Base-by-base conservation (phyloP, 2,113 vertebrate genomes). In the Pseudorhombus dupliciocellatus region DNA sequence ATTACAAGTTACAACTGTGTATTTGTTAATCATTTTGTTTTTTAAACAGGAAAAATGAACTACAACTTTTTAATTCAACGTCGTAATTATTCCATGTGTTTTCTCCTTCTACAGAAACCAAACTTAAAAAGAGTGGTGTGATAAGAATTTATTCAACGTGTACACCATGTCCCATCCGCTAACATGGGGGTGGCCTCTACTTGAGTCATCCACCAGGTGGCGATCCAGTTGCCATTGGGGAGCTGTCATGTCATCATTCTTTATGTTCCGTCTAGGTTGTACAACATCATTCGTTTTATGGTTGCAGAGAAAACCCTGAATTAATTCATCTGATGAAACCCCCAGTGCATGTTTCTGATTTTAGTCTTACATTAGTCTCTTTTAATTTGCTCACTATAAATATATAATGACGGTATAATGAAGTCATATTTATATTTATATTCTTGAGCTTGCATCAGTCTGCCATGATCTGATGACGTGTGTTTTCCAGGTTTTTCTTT, bases 341-440 rank as follows among this genome's bases (percentile, higher is more conserved):
- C 46, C 1, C 22, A 22, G 5, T n/a, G 25, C 25, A 62, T 48
- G 21, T 63, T 24, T 46, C 20, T 54, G 52, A 18, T 15, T 28
- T 26, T 28, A 25, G 22, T 28, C 53, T 55, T 12, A 26, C 18
- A 52, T 22, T 52, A 7, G 53, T 55, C 53, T 28, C 14, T 66
- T 26, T 72, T 30, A n/a, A 22, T 59, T 56, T 61, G 25, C 46
- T 44, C 24, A 50, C 34, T 1, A 60, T 73, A 50, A 54, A 56
- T 42, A 15, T 28, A 24, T 18, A 71, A 75, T 66, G 56, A 22
- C 15, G n/a, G n/a, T 53, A 15, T 21, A 37, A 28, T 70, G 50
- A 30, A 66, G 10, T 46, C 44, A 46, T 50, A 50, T 46, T 60
- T 59, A 1, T 40, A 25, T 30, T 15, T 5, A 2, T 2, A 18